phyloP scores from a whole-genome alignment of 2,797 vertebrate genomes.

The Adrianichthys oophorus region DNA sequence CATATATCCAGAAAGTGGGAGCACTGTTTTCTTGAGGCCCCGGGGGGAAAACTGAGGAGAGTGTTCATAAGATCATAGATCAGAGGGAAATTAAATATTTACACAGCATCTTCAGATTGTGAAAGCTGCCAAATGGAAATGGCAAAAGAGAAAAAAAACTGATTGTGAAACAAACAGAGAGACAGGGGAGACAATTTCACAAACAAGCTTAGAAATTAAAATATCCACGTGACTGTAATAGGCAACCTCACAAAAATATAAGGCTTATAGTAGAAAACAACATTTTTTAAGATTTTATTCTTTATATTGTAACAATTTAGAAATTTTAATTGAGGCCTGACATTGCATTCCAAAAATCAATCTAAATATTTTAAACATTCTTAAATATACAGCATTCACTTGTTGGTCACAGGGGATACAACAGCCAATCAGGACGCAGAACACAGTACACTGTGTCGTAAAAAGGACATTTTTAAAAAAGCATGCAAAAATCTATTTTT shows the following conservation, averaged over 20 bases:
- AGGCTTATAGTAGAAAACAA: too few species aligned
- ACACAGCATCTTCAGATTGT: slow-evolving; percentile 17
- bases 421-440: too few species aligned
- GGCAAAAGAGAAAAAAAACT: slow-evolving; percentile 18
- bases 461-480: not conserved
- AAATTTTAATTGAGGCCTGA: too few species aligned
- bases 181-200: not conserved
- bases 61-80: slow-evolving; percentile 47
- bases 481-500: too few species aligned
- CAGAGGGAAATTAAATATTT: slow-evolving; percentile 45
- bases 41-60: slow-evolving; percentile 32
- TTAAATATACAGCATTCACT: too few species aligned
- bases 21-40: slow-evolving; percentile 17
- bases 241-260: not conserved
- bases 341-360: too few species aligned
- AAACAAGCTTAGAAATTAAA: slow-evolving; percentile 1
- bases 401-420: too few species aligned
- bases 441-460: too few species aligned
- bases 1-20: slow-evolving; percentile 27
- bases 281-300: too few species aligned
- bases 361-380: too few species aligned
- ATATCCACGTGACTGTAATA: not conserved
- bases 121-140: slow-evolving; percentile 42
- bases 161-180: slow-evolving; percentile 11
- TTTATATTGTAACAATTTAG: too few species aligned